A percentile compares a stretch with the other conserved stretches of the same genome.
These are phyloP conservation scores for Pachycephala philippinensis DNA, from an alignment of 2,113 vertebrate genomes.

Conservation along the genomic window DNA sequence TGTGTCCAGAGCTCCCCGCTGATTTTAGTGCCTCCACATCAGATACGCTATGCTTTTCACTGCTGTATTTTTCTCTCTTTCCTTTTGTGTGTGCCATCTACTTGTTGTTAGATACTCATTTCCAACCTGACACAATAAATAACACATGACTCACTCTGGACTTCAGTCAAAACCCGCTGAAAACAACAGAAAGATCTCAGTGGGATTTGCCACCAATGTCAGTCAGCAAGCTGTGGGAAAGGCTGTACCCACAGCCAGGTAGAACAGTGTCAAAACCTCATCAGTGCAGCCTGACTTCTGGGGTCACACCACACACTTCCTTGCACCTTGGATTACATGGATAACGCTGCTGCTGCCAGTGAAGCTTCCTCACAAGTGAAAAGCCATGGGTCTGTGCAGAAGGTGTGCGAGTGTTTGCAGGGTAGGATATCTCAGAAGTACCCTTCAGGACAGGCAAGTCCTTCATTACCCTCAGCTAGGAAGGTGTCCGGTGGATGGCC, in stretches of 20 bases:
- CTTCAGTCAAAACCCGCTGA: background rate
- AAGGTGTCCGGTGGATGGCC: background rate
- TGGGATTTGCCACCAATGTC: background rate
- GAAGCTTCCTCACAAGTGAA: rapidly evolving
- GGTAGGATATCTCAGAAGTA: too few relatives aligned
- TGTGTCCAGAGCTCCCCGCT: background rate
- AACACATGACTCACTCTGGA: background rate
- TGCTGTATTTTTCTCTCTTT: background rate
- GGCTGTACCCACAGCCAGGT: background rate
- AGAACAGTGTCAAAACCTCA: background rate
- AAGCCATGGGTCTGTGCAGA: background rate
- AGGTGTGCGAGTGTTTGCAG: background rate
- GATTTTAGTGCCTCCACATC: background rate
- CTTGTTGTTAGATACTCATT: background rate
- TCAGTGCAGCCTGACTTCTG: background rate
- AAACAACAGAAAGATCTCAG: background rate
- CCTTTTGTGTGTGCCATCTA: background rate
- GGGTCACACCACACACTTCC: background rate
- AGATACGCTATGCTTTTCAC: background rate
- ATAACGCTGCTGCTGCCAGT: background rate
- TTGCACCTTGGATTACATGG: rapidly evolving
- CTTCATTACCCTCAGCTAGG: background rate
- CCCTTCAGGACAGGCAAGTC: background rate
- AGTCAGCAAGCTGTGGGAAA: background rate
- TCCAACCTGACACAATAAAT: background rate